Percentiles rank a stretch among this genome's conserved stretches.
phyloP scores from a whole-genome alignment of 2,113 vertebrate species.

The Cheilinus undulatus region DNA sequence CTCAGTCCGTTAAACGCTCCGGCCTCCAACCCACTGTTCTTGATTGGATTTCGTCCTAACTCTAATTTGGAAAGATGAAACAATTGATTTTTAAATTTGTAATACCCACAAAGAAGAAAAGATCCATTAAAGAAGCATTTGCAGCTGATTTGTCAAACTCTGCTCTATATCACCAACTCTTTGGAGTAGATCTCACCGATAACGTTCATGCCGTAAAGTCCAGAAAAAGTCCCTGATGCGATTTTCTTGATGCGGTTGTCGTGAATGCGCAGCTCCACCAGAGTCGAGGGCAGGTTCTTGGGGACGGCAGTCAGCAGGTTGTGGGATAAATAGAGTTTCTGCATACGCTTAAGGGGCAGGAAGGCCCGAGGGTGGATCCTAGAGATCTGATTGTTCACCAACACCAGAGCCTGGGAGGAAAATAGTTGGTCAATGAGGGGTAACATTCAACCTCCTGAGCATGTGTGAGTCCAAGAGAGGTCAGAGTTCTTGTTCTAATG shows the following conservation, averaged over 20 bases:
- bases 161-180: neutral
- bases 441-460: neutral
- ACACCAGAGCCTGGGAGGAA: neutral
- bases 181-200: neutral
- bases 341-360: neutral
- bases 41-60: slow-evolving; percentile 9
- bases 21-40: neutral
- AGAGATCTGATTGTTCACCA: slow-evolving; percentile 9
- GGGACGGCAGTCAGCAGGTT: slow-evolving; percentile 3
- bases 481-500: neutral
- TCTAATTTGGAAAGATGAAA: neutral
- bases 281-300: neutral
- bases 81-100: neutral
- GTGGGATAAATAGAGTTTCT: slow-evolving; percentile 8
- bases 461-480: no score
- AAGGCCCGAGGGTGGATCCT: slow-evolving; percentile 8
- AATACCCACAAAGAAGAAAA: neutral
- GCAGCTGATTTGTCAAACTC: neutral
- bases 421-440: neutral
- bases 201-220: neutral
- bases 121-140: no score
- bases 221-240: neutral
- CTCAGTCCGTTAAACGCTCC: neutral
- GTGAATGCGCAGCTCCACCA: neutral
- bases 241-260: slow-evolving; percentile 10